Conservation (phyloP, 2,888 invertebrate genomes). For the Mythimna ferrago region DNA sequence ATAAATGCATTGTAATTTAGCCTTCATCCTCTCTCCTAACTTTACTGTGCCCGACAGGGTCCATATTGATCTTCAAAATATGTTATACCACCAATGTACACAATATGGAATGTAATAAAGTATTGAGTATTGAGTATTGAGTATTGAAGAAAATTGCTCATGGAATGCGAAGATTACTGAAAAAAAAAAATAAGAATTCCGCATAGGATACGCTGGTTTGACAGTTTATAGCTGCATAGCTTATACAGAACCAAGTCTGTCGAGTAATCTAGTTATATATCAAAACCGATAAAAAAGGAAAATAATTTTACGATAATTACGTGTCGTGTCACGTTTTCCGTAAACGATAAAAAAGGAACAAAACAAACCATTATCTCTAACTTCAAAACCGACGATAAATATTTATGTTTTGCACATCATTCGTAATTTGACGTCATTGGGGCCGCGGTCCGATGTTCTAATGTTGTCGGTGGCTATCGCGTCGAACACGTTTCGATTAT, state of each 20-base stretch:
- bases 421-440: slow-evolving; percentile 31
- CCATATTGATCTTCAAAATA: too few relatives aligned
- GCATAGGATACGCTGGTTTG: background rate
- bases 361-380: background rate
- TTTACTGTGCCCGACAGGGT: too few relatives aligned
- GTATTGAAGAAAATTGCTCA: background rate
- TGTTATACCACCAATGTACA: too few relatives aligned
- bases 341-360: slow-evolving; percentile 25
- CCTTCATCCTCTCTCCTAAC: too few relatives aligned
- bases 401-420: slow-evolving; percentile 13
- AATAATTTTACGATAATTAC: background rate
- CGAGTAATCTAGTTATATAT: too few relatives aligned
- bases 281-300: background rate
- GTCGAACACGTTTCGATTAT: slow-evolving; percentile 33
- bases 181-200: too few relatives aligned
- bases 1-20: too few relatives aligned
- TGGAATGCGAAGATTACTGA: background rate
- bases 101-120: too few relatives aligned
- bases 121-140: too few relatives aligned
- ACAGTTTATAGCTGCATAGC: background rate
- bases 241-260: background rate
- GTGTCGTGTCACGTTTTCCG: background rate
- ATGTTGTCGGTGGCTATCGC: slow-evolving; percentile 18
- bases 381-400: background rate
- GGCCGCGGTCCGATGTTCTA: slow-evolving; percentile 35